These are phyloP conservation scores for Parthenolecanium corni DNA, from an alignment of 2,888 invertebrate genomes.

Conservation along the genomic window DNA sequence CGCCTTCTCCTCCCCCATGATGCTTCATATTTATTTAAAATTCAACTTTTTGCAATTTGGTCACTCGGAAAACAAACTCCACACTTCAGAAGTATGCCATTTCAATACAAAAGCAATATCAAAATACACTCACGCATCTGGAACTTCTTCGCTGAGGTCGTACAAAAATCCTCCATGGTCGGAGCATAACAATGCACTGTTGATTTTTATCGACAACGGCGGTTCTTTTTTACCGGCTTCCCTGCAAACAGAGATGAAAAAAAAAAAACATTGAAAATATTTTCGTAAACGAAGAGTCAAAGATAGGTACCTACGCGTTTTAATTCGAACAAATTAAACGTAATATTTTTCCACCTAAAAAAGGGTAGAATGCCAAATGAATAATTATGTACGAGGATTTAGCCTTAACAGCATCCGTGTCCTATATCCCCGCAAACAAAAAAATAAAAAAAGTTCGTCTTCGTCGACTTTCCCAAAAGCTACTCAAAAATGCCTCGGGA, in stretches of 20 bases:
- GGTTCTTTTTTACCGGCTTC: constrained; percentile 32
- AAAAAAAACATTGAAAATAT: neutral
- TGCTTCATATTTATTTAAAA: no score
- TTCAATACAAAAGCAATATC: no score
- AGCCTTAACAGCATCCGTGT: no score
- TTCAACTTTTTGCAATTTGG: no score
- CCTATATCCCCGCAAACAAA: no score
- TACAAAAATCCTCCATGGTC: constrained; percentile 16
- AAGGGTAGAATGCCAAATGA: neutral
- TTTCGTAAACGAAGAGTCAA: neutral
- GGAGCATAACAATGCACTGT: constrained; percentile 8
- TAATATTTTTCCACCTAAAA: neutral
- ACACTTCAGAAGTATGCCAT: no score
- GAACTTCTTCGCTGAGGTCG: constrained; percentile 13
- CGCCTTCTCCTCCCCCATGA: no score
- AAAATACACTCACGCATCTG: constrained; percentile 10
- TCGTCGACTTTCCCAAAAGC: no score
- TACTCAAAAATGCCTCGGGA: no score
- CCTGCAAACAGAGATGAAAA: constrained; percentile 30
- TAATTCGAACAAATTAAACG: neutral
- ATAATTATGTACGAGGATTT: neutral
- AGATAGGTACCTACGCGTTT: neutral
- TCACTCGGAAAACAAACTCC: no score
- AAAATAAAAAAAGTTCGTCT: no score
- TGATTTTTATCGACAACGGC: constrained; percentile 31